These are phyloP conservation scores for Nymphalis polychloros DNA, from an alignment of 2,888 invertebrate species.

Conservation along the genomic window DNA sequence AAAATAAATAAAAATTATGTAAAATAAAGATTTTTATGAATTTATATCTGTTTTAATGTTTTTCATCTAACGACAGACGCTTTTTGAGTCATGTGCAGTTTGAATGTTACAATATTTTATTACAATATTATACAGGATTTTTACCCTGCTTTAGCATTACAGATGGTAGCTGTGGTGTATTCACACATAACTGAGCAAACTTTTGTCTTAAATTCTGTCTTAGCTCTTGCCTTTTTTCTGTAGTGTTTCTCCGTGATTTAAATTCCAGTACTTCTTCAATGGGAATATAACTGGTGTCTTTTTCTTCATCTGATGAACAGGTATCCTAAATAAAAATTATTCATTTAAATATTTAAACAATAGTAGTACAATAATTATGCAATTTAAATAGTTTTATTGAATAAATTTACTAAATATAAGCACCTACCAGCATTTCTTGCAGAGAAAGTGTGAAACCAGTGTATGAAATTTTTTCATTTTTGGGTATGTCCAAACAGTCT, in stretches of 20 bases:
- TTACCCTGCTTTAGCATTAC: conserved; percentile 49
- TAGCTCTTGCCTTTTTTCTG: conserved; percentile 90
- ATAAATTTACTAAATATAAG: not conserved
- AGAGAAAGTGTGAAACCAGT: conserved; percentile 83
- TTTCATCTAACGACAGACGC: conserved; percentile 8
- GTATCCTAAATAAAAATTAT: conserved; percentile 83
- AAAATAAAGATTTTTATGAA: conserved; percentile 13
- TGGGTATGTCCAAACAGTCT: conserved; percentile 66
- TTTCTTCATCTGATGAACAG: conserved; percentile 89
- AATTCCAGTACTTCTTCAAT: conserved; percentile 94
- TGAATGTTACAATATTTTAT: conserved; percentile 43
- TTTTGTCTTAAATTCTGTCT: conserved; percentile 90
- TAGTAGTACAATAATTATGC: not conserved
- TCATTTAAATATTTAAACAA: not conserved
- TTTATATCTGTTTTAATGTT: conserved; percentile 3
- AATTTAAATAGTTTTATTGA: not conserved
- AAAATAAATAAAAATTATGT: conserved; percentile 25
- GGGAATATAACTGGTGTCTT: conserved; percentile 91
- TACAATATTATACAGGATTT: conserved; percentile 50
- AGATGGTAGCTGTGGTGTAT: conserved; percentile 62
- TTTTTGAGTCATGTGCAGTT: conserved; percentile 43
- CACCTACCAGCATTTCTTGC: conserved; percentile 89
- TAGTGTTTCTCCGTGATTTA: conserved; percentile 89
- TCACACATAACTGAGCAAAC: conserved; percentile 89
- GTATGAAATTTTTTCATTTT: conserved; percentile 69